Evolutionary conservation across 2,888 invertebrate genomes (phyloP).

Genomic region (Plemyria rubiginata): DNA sequence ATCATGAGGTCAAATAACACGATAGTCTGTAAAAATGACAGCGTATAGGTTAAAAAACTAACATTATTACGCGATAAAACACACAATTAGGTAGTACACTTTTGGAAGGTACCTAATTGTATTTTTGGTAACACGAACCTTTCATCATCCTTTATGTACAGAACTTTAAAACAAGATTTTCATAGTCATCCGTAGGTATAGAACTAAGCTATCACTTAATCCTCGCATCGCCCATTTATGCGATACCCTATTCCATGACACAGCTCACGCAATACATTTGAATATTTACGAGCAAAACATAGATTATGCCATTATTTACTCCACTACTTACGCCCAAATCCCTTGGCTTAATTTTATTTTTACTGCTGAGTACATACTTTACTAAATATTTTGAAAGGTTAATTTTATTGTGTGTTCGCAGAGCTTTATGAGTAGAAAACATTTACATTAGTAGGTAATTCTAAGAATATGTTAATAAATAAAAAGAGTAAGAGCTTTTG

Average conservation of each 20-base stretch:
- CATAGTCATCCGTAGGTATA: constrained; percentile 20
- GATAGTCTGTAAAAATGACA: too few relatives aligned
- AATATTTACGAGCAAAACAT: constrained; percentile 60
- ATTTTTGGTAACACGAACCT: too few relatives aligned
- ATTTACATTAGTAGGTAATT: background rate
- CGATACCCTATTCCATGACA: constrained; percentile 52
- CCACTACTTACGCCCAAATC: constrained; percentile 39
- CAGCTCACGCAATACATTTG: constrained; percentile 58
- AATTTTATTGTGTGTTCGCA: constrained; percentile 9
- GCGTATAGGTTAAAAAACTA: too few relatives aligned
- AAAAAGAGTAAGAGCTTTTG: background rate
- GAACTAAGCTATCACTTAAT: constrained; percentile 48
- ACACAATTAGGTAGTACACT: too few relatives aligned
- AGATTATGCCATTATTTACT: constrained; percentile 54
- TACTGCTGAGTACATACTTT: constrained; percentile 8
- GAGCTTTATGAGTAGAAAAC: constrained; percentile 1
- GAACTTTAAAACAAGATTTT: background rate
- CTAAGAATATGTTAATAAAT: background rate
- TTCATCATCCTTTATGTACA: too few relatives aligned
- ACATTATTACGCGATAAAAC: too few relatives aligned
- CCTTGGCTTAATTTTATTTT: constrained; percentile 32
- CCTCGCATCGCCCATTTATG: constrained; percentile 46
- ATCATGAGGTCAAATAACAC: too few relatives aligned
- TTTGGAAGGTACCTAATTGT: too few relatives aligned
- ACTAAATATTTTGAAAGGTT: constrained; percentile 1